Evolutionary conservation across 2,888 invertebrate genomes (phyloP).

Genomic region (Acleris cristana): DNA sequence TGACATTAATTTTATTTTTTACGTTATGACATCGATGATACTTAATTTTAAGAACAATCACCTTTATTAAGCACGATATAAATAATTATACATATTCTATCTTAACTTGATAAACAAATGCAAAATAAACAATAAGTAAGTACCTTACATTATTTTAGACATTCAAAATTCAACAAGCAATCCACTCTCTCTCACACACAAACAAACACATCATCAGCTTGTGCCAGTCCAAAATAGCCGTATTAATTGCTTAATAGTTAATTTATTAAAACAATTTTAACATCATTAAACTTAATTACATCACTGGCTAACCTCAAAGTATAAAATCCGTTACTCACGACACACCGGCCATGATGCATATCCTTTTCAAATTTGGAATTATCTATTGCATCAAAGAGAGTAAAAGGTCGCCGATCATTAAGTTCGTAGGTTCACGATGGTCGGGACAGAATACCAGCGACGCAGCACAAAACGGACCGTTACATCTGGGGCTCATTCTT

Average conservation of each 20-base stretch:
- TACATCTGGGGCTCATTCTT: not conserved
- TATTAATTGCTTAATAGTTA: no score
- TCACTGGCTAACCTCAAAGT: conserved; percentile 8
- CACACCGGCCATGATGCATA: conserved; percentile 22
- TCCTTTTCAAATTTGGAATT: conserved; percentile 30
- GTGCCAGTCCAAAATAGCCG: no score
- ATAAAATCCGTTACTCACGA: conserved; percentile 21
- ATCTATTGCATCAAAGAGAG: conserved; percentile 33
- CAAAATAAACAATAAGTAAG: no score
- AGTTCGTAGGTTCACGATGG: conserved; percentile 36
- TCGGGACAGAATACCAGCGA: conserved; percentile 25
- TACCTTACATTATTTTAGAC: no score
- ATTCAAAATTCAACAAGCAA: no score
- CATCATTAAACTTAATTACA: not conserved
- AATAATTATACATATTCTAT: not conserved
- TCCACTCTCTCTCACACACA: no score
- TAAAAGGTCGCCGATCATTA: conserved; percentile 31
- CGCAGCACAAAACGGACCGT: conserved; percentile 5
- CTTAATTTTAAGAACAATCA: not conserved
- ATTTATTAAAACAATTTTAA: no score
- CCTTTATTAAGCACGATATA: no score
- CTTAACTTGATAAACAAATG: not conserved
- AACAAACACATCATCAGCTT: no score
- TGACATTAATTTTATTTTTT: not conserved
- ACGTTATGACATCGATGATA: not conserved